Evolutionary conservation across 2,113 vertebrate genomes (phyloP).

Genomic region (Eulemur macaco): DNA sequence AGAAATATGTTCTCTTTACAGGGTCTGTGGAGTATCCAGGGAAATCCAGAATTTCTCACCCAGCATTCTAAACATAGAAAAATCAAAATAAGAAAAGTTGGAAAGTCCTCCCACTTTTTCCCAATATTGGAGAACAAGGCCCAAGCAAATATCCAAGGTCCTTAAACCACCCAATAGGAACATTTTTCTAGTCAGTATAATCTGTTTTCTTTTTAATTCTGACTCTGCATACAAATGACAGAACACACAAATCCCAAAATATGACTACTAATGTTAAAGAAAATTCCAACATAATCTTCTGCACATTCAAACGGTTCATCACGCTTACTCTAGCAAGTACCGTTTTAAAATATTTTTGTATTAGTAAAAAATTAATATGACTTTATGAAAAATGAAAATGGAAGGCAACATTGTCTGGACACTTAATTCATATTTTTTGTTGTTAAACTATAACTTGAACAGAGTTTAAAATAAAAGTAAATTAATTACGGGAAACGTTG

Average conservation of each 20-base stretch:
- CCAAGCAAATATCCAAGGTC: not conserved
- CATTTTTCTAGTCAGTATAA: not conserved
- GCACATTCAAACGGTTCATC: not conserved
- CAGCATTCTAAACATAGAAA: not conserved
- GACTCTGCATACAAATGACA: not conserved
- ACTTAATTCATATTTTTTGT: not conserved
- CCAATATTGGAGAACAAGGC: not conserved
- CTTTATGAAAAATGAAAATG: conserved; percentile 4
- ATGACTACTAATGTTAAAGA: not conserved
- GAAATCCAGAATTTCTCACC: not conserved
- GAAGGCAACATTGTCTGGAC: not conserved
- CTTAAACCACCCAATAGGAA: not conserved
- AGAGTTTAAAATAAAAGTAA: conserved; percentile 39
- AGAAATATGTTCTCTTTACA: not conserved
- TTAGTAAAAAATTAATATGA: not conserved
- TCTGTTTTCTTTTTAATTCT: not conserved
- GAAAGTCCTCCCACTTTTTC: not conserved
- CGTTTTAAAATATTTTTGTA: not conserved
- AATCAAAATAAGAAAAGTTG: not conserved
- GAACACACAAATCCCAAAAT: not conserved
- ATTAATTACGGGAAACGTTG: conserved; percentile 11
- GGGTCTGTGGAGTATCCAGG: not conserved
- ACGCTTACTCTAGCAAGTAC: not conserved
- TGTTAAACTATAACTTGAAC: conserved; percentile 1
- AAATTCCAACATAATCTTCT: not conserved